Evolutionary conservation across 2,888 invertebrate genomes (phyloP), one percentile per base, ranked within the genome.

Genomic region (Tribolium freemani): DNA sequence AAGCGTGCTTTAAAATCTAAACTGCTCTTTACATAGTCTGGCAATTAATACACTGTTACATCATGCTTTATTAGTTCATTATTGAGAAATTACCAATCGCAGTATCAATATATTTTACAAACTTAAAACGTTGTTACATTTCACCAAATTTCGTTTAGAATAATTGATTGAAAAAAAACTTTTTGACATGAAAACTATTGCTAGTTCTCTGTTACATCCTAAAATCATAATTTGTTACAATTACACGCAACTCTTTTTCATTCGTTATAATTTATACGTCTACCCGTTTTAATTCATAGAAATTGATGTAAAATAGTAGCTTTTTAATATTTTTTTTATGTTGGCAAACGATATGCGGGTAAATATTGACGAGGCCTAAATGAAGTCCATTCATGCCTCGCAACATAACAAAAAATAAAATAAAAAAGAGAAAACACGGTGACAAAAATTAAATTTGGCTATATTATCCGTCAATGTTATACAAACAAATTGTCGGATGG

Each of bases 391-490:
- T 54, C 30, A 31, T 30, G 26, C 1, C 30, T 10, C 1, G 30
- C 54, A 54, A 51, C 21, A 56, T 11, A 2, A 44, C 31, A 57
- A 45, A 58, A 16, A 16, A 16, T 16, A 16, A 16, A 30, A 53
- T 21, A 53, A 53, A 53, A 53, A 53, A 20, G 51, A 48, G 48
- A 54, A 54, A 10, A 3, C 31, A 9, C 8, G 20, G 9, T n/a
- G 57, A 57, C 30, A 16, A 60, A 60, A 60, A 13, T 60, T 21
- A 60, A 46, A 10, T 13, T 11, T 30, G 46, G 9, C 48, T 21
- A 9, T 20, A 45, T 46, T 26, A 30, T 60, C 45, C 60, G 38
- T 60, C 60, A 60, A 60, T 60, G 48, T 60, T 60, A 16, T 21
- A 3, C 20, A 38, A 51, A 51, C 53, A 38, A 51, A 57, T 67